phyloP scores from a whole-genome alignment of 2,888 invertebrate genomes.

The Adineta ricciae region DNA sequence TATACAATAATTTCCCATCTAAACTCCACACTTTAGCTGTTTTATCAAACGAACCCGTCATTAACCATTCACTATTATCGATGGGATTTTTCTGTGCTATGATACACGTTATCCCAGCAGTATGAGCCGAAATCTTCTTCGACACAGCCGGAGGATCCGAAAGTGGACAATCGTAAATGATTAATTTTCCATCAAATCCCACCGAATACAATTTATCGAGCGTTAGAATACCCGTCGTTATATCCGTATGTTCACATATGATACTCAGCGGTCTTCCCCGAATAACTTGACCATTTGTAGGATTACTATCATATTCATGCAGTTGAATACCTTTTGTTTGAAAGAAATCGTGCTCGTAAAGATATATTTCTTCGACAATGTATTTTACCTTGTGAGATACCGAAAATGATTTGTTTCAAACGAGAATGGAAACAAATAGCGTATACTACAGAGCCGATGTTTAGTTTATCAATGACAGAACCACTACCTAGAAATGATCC shows the following conservation, averaged over 20 bases:
- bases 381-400: neutral
- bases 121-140: constrained; percentile 40
- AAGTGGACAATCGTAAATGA: constrained; percentile 49
- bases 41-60: constrained; percentile 50
- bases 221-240: constrained; percentile 45
- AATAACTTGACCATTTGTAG: constrained; percentile 44
- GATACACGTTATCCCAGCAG: constrained; percentile 48
- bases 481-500: neutral
- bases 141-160: constrained; percentile 39
- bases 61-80: constrained; percentile 48
- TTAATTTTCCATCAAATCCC: constrained; percentile 46
- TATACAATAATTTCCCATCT: constrained; percentile 39
- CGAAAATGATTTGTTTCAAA: constrained; percentile 14
- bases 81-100: constrained; percentile 43
- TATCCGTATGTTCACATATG: constrained; percentile 45
- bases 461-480: neutral
- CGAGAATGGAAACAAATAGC: constrained; percentile 14
- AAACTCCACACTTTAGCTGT: constrained; percentile 48
- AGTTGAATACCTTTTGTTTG: constrained; percentile 23
- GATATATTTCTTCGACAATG: neutral
- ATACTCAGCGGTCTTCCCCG: constrained; percentile 40
- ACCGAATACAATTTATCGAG: constrained; percentile 47
- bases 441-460: neutral
- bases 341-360: neutral
- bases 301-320: constrained; percentile 38